These are phyloP conservation scores for Oligia strigilis DNA, from an alignment of 2,888 invertebrate genomes.

Conservation along the genomic window DNA sequence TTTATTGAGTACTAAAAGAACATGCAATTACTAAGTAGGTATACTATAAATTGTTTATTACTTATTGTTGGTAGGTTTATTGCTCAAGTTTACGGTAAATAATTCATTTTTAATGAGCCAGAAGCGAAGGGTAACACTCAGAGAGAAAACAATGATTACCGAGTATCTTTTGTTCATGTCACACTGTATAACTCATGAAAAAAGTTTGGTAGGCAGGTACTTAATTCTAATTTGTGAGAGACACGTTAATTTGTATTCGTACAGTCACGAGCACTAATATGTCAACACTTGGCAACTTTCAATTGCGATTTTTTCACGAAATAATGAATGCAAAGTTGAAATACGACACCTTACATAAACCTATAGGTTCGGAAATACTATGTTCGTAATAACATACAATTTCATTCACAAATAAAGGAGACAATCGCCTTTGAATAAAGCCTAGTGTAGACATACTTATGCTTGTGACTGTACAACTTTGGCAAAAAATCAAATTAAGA, in stretches of 20 bases:
- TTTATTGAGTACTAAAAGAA: conserved; percentile 44
- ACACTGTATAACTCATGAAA: background rate
- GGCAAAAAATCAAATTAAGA: background rate
- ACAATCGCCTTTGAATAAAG: too few species aligned
- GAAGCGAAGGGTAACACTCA: background rate
- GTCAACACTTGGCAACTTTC: too few species aligned
- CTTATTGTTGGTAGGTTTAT: conserved; percentile 38
- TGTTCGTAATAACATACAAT: too few species aligned
- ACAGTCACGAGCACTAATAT: too few species aligned
- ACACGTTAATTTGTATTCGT: background rate
- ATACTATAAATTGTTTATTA: conserved; percentile 31
- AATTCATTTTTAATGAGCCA: conserved; percentile 12
- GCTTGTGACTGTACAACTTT: background rate
- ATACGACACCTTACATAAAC: too few species aligned
- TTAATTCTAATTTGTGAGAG: background rate
- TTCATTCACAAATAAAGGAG: too few species aligned
- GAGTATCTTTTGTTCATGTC: background rate
- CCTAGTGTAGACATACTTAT: too few species aligned
- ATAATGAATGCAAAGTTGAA: too few species aligned
- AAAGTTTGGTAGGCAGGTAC: background rate
- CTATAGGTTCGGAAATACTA: too few species aligned
- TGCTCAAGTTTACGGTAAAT: conserved; percentile 6
- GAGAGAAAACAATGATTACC: background rate
- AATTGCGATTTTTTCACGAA: too few species aligned
- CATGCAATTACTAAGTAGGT: conserved; percentile 20